These are phyloP conservation scores for Drosophila paramelanica DNA, from an alignment of 2,888 invertebrate species.

Conservation along the genomic window DNA sequence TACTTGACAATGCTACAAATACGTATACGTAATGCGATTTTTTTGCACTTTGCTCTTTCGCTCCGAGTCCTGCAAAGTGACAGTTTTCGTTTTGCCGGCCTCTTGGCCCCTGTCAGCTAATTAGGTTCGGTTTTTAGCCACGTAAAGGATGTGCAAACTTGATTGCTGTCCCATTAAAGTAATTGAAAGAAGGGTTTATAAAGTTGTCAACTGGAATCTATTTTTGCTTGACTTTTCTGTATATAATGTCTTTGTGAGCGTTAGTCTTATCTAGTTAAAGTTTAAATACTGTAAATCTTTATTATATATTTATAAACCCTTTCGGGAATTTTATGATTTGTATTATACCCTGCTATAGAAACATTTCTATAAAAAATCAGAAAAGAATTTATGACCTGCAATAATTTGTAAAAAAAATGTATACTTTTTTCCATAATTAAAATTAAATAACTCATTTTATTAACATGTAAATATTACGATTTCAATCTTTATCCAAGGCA, in stretches of 20 bases:
- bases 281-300: not conserved
- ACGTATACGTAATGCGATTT: conserved; percentile 42
- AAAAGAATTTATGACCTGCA: too few species aligned
- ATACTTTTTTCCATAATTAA: not conserved
- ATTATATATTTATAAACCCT: too few species aligned
- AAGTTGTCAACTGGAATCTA: not conserved
- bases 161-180: conserved; percentile 13
- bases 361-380: too few species aligned
- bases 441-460: conserved; percentile 10
- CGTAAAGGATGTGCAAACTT: not conserved
- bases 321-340: too few species aligned
- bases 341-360: too few species aligned
- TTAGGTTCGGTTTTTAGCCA: conserved; percentile 34
- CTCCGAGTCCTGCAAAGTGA: conserved; percentile 35
- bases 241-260: not conserved
- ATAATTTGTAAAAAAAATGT: too few species aligned
- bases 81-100: conserved; percentile 51
- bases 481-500: not conserved
- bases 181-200: not conserved
- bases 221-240: not conserved
- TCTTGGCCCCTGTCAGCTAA: conserved; percentile 44
- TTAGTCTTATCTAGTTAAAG: not conserved
- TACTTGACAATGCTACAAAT: conserved; percentile 52
- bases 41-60: not conserved
- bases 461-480: conserved; percentile 5